Conservation (phyloP, 1,140 invertebrate species). For the Macrobrachium rosenbergii region DNA sequence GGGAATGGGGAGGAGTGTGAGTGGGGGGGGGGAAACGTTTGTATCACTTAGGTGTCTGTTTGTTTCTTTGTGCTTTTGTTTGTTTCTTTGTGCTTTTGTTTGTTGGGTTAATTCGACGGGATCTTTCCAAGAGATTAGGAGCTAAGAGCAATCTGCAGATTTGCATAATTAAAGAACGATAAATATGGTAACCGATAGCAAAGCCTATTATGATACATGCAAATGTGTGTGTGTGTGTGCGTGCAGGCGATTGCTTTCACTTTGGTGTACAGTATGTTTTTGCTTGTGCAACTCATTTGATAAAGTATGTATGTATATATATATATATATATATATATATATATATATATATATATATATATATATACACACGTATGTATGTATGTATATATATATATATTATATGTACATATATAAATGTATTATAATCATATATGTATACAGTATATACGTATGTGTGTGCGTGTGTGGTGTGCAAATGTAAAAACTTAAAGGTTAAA, state of each 20-base stretch:
- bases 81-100: not conserved
- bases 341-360: slow-evolving; percentile 6
- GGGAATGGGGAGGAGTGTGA: not conserved
- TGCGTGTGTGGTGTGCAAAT: not conserved
- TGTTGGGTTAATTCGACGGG: too few relatives aligned
- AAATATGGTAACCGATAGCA: not conserved
- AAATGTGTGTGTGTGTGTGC: slow-evolving; percentile 1
- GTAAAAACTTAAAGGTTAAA: not conserved
- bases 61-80: not conserved
- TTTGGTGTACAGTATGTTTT: not conserved
- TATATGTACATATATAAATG: not conserved
- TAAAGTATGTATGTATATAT: not conserved
- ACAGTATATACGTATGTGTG: too few relatives aligned
- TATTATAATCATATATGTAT: too few relatives aligned
- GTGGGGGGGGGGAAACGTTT: not conserved
- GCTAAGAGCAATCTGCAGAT: too few relatives aligned
- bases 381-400: not conserved
- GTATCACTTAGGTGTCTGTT: not conserved
- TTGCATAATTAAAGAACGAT: not conserved
- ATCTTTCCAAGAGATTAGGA: too few relatives aligned
- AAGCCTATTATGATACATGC: not conserved
- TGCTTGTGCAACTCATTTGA: not conserved
- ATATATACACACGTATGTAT: not conserved
- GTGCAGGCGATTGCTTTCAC: not conserved
- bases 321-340: slow-evolving; percentile 9